These are phyloP conservation scores for Tetrapedia diversipes DNA, from an alignment of 2,888 invertebrate species.

Conservation along the genomic window DNA sequence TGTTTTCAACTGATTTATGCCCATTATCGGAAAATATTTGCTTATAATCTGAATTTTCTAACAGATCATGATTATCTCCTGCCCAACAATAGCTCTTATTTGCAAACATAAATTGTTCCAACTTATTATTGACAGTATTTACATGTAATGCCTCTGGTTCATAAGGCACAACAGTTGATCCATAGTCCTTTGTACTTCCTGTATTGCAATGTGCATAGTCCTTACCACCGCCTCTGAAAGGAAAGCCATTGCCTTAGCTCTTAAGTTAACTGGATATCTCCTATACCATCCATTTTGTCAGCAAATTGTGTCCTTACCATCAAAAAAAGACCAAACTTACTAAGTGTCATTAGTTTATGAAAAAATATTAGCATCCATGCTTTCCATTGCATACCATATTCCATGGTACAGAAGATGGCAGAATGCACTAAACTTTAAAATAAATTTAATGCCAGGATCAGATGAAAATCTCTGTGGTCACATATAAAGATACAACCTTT, in stretches of 20 bases:
- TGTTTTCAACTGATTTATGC: constrained; percentile 55
- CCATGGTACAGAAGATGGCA: constrained; percentile 66
- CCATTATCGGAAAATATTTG: constrained; percentile 46
- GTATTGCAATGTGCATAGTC: constrained; percentile 72
- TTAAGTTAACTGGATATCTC: constrained; percentile 55
- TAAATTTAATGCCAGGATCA: constrained; percentile 65
- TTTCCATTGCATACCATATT: constrained; percentile 63
- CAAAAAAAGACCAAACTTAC: constrained; percentile 65
- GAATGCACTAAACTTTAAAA: constrained; percentile 67
- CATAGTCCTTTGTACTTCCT: constrained; percentile 68
- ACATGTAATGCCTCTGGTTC: constrained; percentile 72
- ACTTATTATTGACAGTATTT: constrained; percentile 48
- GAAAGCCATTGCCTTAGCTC: constrained; percentile 74
- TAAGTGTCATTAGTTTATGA: constrained; percentile 66
- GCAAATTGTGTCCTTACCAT: constrained; percentile 64
- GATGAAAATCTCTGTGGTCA: constrained; percentile 65
- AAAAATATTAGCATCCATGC: constrained; percentile 68
- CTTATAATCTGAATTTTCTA: constrained; percentile 61
- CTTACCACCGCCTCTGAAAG: constrained; percentile 80
- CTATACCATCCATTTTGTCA: constrained; percentile 59
- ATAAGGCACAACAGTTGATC: constrained; percentile 75
- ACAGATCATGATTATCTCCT: constrained; percentile 74
- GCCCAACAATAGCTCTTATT: constrained; percentile 62
- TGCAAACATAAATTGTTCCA: constrained; percentile 35
- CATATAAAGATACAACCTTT: constrained; percentile 60